A percentile compares a stretch with the other conserved stretches of the same genome.
These are phyloP conservation scores for Drosophila mulleri DNA, from an alignment of 2,888 invertebrate genomes.

Conservation along the genomic window DNA sequence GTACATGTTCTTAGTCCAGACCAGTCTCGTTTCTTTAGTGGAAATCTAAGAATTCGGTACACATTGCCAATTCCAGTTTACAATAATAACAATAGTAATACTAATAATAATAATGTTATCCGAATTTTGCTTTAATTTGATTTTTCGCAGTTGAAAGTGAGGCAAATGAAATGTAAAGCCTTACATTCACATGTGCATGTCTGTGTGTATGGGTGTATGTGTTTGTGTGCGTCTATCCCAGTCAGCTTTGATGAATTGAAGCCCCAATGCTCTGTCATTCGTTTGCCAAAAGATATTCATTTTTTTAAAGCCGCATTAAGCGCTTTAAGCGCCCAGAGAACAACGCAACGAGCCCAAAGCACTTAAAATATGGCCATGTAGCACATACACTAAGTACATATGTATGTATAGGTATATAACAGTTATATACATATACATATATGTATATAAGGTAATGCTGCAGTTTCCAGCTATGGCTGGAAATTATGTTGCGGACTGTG, in stretches of 20 bases:
- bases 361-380: conserved; percentile 75
- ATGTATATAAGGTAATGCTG: conserved; percentile 37
- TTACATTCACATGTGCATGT: neutral
- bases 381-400: conserved; percentile 29
- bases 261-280: conserved; percentile 23
- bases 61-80: neutral
- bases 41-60: neutral
- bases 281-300: conserved; percentile 44
- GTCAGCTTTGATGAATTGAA: conserved; percentile 55
- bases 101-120: neutral
- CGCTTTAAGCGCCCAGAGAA: conserved; percentile 64
- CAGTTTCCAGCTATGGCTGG: conserved; percentile 55
- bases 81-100: neutral
- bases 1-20: too few species aligned
- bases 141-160: conserved; percentile 1
- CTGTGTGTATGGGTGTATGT: neutral
- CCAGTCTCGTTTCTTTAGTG: neutral
- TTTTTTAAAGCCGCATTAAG: conserved; percentile 75
- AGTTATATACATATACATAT: neutral
- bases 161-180: neutral
- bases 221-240: conserved; percentile 2
- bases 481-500: conserved; percentile 36
- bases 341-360: conserved; percentile 34
- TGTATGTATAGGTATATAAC: conserved; percentile 1
- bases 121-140: neutral